A percentile compares a stretch with the other conserved stretches of the same genome.
phyloP scores from a whole-genome alignment of 2,113 vertebrate genomes.

The Equus przewalskii region DNA sequence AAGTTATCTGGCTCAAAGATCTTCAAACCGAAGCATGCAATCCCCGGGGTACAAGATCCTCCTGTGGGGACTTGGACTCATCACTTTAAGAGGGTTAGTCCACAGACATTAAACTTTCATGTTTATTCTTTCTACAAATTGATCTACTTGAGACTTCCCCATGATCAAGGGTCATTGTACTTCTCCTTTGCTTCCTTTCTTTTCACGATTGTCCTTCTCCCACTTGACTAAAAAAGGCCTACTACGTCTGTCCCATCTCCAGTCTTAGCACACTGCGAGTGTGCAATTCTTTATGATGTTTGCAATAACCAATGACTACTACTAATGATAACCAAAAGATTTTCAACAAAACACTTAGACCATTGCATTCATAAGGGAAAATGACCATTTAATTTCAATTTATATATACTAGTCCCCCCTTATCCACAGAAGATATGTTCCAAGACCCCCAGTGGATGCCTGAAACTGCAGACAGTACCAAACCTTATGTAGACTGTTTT shows the following conservation, averaged over 20 bases:
- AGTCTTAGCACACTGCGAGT: not conserved
- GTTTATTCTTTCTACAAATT: not conserved
- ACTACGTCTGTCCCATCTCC: not conserved
- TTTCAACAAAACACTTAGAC: not conserved
- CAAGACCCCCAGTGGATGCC: too few species aligned
- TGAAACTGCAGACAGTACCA: too few species aligned
- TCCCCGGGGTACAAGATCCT: not conserved
- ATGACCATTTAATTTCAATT: not conserved
- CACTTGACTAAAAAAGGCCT: not conserved
- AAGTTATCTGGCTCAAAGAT: conserved; percentile 5
- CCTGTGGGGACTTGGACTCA: not conserved
- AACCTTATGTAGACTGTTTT: too few species aligned
- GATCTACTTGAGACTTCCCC: not conserved
- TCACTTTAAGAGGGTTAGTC: not conserved
- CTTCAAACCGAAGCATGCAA: not conserved
- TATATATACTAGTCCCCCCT: not conserved
- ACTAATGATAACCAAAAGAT: not conserved
- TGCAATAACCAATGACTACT: not conserved
- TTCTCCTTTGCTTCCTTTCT: not conserved
- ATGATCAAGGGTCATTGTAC: not conserved
- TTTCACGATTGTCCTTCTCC: not conserved
- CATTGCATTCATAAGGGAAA: not conserved
- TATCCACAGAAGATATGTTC: too few species aligned
- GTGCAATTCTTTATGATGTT: not conserved
- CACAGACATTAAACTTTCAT: not conserved